Conservation (phyloP, 1,140 invertebrate species). For the Cherax quadricarinatus region DNA sequence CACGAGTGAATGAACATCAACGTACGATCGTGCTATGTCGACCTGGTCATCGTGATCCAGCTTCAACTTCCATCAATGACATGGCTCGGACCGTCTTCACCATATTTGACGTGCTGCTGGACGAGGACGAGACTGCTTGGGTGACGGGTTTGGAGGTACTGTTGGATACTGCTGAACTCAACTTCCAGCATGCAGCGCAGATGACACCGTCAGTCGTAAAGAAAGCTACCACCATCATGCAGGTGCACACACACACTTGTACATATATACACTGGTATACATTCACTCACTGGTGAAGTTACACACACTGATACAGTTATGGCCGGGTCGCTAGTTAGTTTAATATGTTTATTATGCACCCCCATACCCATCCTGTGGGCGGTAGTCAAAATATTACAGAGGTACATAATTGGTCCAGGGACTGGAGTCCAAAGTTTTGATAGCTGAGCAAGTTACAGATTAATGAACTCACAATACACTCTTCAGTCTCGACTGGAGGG, state of each 20-base stretch:
- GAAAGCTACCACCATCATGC: slow-evolving; percentile 74
- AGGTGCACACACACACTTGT: slow-evolving; percentile 70
- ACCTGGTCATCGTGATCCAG: slow-evolving; percentile 52
- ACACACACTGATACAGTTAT: too few relatives aligned
- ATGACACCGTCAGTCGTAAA: slow-evolving; percentile 80
- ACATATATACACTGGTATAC: too few relatives aligned
- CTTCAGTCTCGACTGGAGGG: too few relatives aligned
- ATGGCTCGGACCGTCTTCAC: slow-evolving; percentile 26
- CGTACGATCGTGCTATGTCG: slow-evolving; percentile 19
- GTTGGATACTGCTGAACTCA: slow-evolving; percentile 81
- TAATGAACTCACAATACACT: too few relatives aligned
- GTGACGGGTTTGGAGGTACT: slow-evolving; percentile 81
- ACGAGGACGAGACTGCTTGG: slow-evolving; percentile 79
- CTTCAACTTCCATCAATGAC: slow-evolving; percentile 38
- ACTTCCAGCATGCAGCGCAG: slow-evolving; percentile 81
- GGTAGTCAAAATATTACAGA: too few relatives aligned
- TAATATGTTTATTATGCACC: too few relatives aligned
- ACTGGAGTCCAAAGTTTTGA: too few relatives aligned
- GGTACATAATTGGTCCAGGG: too few relatives aligned
- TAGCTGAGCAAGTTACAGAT: too few relatives aligned
- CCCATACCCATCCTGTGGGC: too few relatives aligned
- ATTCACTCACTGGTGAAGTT: too few relatives aligned
- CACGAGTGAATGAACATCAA: background rate
- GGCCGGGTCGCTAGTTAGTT: too few relatives aligned
- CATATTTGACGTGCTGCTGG: slow-evolving; percentile 78